A percentile compares a stretch with the other conserved stretches of the same genome.
These are phyloP conservation scores for Celastrina argiolus DNA, from an alignment of 2,888 invertebrate species.

Conservation along the genomic window DNA sequence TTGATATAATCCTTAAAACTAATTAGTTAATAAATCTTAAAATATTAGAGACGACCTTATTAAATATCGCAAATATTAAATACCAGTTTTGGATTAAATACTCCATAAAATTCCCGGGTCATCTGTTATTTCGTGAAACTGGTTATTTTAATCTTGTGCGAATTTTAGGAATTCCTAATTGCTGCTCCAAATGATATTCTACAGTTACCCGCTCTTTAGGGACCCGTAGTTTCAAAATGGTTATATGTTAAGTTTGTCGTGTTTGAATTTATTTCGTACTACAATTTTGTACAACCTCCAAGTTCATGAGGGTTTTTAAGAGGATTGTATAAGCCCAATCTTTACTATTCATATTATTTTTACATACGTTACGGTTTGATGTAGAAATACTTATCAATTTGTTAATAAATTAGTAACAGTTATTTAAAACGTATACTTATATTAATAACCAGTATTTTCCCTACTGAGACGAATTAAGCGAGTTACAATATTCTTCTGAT, in stretches of 20 bases:
- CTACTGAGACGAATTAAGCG: too few relatives aligned
- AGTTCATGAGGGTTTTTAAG: neutral
- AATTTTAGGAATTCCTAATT: neutral
- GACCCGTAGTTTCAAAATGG: neutral
- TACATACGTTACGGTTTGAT: too few relatives aligned
- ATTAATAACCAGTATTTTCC: too few relatives aligned
- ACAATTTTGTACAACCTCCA: neutral
- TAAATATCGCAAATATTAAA: neutral
- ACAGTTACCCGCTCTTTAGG: neutral
- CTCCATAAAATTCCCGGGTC: neutral
- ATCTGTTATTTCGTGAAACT: neutral
- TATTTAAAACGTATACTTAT: too few relatives aligned
- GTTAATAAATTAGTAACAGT: too few relatives aligned
- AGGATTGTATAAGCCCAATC: neutral
- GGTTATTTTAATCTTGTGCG: neutral
- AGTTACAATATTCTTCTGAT: too few relatives aligned
- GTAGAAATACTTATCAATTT: too few relatives aligned
- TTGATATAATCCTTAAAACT: neutral
- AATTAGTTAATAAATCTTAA: neutral
- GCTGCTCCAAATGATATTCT: neutral
- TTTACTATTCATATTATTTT: neutral
- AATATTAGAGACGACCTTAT: neutral
- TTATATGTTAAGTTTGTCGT: neutral
- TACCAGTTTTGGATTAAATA: neutral
- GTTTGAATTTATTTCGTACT: neutral